These are phyloP conservation scores for Pelusios castaneus DNA, from an alignment of 2,113 vertebrate genomes.

Conservation along the genomic window DNA sequence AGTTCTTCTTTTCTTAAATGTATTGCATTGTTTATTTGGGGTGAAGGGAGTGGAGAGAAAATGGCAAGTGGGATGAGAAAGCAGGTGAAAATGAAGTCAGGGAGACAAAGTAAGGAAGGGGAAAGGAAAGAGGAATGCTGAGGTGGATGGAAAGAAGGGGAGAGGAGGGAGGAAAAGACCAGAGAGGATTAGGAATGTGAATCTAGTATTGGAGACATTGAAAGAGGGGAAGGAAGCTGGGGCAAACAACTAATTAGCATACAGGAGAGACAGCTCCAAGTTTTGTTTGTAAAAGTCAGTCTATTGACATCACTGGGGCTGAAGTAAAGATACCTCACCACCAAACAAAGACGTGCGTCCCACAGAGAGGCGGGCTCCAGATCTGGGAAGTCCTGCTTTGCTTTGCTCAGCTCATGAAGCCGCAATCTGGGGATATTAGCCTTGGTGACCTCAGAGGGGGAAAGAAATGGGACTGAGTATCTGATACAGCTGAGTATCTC, in stretches of 20 bases:
- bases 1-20: not conserved
- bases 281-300: not conserved
- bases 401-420: too few species aligned
- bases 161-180: not conserved
- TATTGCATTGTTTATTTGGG: not conserved
- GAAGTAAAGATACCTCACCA: not conserved
- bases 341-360: too few species aligned
- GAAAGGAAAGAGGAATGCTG: not conserved
- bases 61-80: not conserved
- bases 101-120: not conserved
- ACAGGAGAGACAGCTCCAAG: not conserved
- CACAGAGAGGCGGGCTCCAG: too few species aligned
- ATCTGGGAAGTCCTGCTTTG: too few species aligned
- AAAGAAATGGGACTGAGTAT: not conserved
- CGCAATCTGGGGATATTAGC: not conserved
- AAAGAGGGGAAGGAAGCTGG: too few species aligned
- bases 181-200: not conserved
- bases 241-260: fast-evolving
- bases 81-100: not conserved
- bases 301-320: not conserved
- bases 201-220: too few species aligned
- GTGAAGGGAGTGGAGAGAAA: not conserved
- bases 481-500: not conserved
- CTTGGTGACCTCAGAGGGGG: not conserved
- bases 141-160: not conserved